Evolutionary conservation across 1,140 invertebrate species (phyloP), one percentile per base, ranked within the genome.

Genomic region (Papilio aristodemus): DNA sequence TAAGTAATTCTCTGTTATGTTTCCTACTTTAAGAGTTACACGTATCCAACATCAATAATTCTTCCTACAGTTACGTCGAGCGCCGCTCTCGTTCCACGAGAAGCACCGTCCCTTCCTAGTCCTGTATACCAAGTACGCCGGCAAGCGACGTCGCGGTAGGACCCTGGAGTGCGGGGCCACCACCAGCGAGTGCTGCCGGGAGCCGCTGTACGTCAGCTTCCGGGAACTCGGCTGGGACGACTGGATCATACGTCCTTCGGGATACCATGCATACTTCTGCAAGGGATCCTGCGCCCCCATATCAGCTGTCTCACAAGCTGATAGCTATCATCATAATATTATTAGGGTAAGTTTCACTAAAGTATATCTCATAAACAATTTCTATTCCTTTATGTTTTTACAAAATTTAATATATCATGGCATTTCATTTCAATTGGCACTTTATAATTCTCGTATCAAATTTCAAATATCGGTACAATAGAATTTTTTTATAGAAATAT

Each of bases 221-320:
- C 93, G 93, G 22, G 95, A 96, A 27, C 95, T 98, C 43, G 96
- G 96, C 46, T 98, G 96, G 97, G 94, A 95, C 74, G 95, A 97
- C 85, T 97, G 96, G 96, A 97, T 98, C 63, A 93, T 97, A 17
- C 92, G 95, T 57, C 97, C 97, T 0, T 92, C 91, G 10, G 95
- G 95, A 0, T 97, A 97, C 83, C 93, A 97, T 71, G 96, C 96
- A 0, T 96, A 96, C 85, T 97, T 96, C 89, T 97, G 96, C 76
- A 95, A 94, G 37, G 97, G 97, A 0, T 95, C 94, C 5, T 97
- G 96, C 81, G 91, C 93, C 0, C 93, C 94, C 0, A 94, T 95
- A 4, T 93, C 94, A 0, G 94, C 95, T 10, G 92, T 96, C 1
- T 93, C 95, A 0, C 87, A 93, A 37, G 94, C 93, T 64, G 93